Evolutionary conservation across 2,797 vertebrate genomes (phyloP), one percentile per base, ranked within the genome.

Genomic region (Myiotriccus ornatus): DNA sequence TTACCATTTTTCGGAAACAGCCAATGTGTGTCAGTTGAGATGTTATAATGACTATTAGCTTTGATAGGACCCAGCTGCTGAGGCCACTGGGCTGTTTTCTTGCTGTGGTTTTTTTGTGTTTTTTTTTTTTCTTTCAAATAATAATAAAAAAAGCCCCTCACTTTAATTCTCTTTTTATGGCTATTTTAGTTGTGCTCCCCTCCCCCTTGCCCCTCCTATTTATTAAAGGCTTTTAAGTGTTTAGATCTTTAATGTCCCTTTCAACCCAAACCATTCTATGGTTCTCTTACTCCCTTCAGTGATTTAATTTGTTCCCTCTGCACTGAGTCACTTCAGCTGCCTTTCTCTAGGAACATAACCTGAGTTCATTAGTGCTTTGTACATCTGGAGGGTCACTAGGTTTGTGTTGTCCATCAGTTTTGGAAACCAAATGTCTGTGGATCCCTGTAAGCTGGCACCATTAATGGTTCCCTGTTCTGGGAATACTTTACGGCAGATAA

Each of bases 81-180:
- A 7, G 49, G 16, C 44, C 49, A 35, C 9, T 14, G 25, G 9
- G n/a, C 25, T 69, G 6, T 59, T 79, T 91, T 56, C 63, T 53
- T 86, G 32, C 20, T 46, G 10, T 7, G 14, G 3, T 39, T 41
- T 41, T 17, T 18, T 43, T n/a, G n/a, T n/a, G n/a, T n/a, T 43
- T 43, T 46, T 22, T 22, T 46, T 3, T 2, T 15, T 57, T 47
- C 14, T 71, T 55, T 1, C 6, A 44, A 52, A 30, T 34, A 0
- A 30, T 34, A 0, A 14, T 9, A 57, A 37, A 41, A 18, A 60
- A n/a, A 28, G 0, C 12, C 2, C 15, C 11, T 17, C 4, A 11
- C 28, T 4, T 39, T 67, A 5, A 1, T 68, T 84, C 7, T 25
- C 6, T 80, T 18, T 41, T 41, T 16, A 41, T 16, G 41, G 16